phyloP scores from a whole-genome alignment of 2,888 invertebrate genomes.

The Acrobeloides nanus region DNA sequence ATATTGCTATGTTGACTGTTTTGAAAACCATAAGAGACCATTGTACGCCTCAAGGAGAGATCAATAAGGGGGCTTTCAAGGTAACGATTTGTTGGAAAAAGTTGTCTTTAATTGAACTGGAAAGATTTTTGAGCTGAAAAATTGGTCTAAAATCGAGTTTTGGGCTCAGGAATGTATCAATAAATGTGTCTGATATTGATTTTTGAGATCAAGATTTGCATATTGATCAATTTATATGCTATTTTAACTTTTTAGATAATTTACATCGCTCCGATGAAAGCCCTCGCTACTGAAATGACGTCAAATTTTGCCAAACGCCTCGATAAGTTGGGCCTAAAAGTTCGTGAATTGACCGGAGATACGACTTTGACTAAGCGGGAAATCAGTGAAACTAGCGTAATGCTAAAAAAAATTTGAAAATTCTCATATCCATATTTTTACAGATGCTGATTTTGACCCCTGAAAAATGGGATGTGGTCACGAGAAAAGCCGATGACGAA shows the following conservation, averaged over 20 bases:
- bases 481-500: constrained; percentile 81
- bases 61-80: constrained; percentile 85
- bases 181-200: constrained; percentile 2
- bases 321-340: constrained; percentile 64
- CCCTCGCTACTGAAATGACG: constrained; percentile 96
- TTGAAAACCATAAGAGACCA: constrained; percentile 81
- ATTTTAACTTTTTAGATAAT: constrained; percentile 68
- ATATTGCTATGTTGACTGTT: constrained; percentile 86
- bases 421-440: constrained; percentile 5
- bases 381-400: constrained; percentile 87
- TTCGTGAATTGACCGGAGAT: constrained; percentile 90
- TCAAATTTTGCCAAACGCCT: constrained; percentile 79
- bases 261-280: constrained; percentile 99
- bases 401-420: neutral
- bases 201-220: constrained; percentile 4
- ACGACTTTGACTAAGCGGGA: constrained; percentile 92
- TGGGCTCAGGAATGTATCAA: too few relatives aligned
- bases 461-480: constrained; percentile 99
- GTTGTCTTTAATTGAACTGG: neutral
- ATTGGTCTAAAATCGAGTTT: too few relatives aligned
- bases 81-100: constrained; percentile 58
- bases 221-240: neutral
- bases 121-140: neutral
- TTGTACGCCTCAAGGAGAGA: constrained; percentile 66
- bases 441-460: constrained; percentile 92